Percentiles rank a stretch among this genome's conserved stretches.
phyloP scores from a whole-genome alignment of 2,888 invertebrate genomes.

The Steinernema carpocapsae region DNA sequence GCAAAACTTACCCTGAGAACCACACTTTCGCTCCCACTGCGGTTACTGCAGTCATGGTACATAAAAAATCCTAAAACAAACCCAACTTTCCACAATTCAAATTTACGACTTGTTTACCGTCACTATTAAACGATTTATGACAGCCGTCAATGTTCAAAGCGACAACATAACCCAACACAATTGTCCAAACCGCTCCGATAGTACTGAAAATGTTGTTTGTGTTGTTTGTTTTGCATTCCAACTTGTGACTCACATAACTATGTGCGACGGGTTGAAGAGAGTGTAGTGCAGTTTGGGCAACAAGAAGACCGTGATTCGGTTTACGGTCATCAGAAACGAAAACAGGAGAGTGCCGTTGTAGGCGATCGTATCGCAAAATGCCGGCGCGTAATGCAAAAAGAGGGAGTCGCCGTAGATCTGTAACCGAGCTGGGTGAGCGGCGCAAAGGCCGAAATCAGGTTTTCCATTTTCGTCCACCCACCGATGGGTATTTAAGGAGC shows the following conservation, averaged over 20 bases:
- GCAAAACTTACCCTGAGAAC: not conserved
- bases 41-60: slow-evolving; percentile 39
- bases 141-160: slow-evolving; percentile 41
- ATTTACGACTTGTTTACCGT: slow-evolving; percentile 34
- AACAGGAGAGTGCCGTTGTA: slow-evolving; percentile 44
- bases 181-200: slow-evolving; percentile 38
- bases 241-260: slow-evolving; percentile 27
- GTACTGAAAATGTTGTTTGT: slow-evolving; percentile 36
- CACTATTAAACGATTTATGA: slow-evolving; percentile 42
- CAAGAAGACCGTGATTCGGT: slow-evolving; percentile 44
- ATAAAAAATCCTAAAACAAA: slow-evolving; percentile 40
- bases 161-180: slow-evolving; percentile 37
- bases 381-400: slow-evolving; percentile 39
- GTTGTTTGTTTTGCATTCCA: not conserved
- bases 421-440: not conserved
- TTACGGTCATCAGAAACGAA: slow-evolving; percentile 42
- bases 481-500: slow-evolving; percentile 1
- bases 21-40: not conserved
- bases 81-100: not conserved
- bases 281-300: slow-evolving; percentile 36
- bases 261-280: slow-evolving; percentile 36
- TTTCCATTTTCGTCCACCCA: slow-evolving; percentile 1
- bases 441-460: slow-evolving; percentile 16
- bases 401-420: slow-evolving; percentile 43
- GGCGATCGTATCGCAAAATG: slow-evolving; percentile 43